Conservation (phyloP, 2,888 invertebrate species). For the Trachelus troglodyta region DNA sequence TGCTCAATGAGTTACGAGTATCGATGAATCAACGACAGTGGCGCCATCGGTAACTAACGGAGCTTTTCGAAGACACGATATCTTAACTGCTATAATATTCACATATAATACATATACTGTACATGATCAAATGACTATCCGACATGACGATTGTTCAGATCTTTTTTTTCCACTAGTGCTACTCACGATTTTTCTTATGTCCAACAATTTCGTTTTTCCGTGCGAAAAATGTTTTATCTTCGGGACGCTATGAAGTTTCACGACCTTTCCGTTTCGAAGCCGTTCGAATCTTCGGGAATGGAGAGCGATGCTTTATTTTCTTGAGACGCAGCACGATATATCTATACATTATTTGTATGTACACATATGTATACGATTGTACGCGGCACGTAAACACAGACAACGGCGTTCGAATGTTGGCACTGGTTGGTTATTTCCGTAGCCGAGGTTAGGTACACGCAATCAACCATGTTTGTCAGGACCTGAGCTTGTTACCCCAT, state of each 20-base stretch:
- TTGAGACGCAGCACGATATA: background rate
- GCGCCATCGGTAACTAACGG: background rate
- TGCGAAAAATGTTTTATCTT: background rate
- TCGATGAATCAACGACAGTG: conserved; percentile 3
- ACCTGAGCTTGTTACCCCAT: conserved; percentile 51
- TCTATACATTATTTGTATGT: background rate
- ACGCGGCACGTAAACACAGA: background rate
- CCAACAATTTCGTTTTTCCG: background rate
- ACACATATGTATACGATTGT: background rate
- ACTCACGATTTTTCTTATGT: background rate
- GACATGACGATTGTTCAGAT: background rate
- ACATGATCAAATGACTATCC: background rate
- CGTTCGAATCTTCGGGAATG: background rate
- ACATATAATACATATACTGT: background rate
- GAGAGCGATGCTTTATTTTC: background rate
- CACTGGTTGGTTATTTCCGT: conserved; percentile 34
- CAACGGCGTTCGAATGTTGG: conserved; percentile 1
- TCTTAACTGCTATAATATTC: background rate
- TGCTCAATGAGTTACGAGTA: conserved; percentile 27
- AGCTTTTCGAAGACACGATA: background rate
- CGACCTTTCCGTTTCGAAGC: background rate
- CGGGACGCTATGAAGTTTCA: background rate
- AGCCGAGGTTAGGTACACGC: conserved; percentile 46
- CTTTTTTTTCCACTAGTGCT: background rate
- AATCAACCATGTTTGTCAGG: conserved; percentile 51